Evolutionary conservation across 2,797 vertebrate genomes (phyloP).

Genomic region (Enteromius unitaeniatus): DNA sequence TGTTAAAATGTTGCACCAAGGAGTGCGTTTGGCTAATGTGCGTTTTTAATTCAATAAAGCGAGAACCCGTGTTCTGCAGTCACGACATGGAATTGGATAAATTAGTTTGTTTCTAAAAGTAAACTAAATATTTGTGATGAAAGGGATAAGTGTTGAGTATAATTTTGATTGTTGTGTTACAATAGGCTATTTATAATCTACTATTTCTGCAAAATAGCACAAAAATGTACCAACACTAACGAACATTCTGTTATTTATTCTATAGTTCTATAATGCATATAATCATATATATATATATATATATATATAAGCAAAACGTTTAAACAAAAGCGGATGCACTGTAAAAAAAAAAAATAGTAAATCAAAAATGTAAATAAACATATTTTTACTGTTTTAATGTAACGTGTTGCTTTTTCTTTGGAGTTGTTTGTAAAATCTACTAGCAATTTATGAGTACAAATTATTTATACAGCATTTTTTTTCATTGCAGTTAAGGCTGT

Average conservation of each 20-base stretch:
- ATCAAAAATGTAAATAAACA: neutral
- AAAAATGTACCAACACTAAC: neutral
- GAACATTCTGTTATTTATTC: neutral
- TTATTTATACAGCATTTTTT: neutral
- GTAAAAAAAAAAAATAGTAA: neutral
- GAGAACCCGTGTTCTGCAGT: neutral
- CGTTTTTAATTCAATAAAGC: neutral
- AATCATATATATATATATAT: neutral
- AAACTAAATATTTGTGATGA: neutral
- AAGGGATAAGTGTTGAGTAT: neutral
- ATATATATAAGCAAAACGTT: neutral
- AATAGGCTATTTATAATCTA: neutral
- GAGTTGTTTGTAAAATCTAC: neutral
- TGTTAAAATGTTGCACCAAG: slow-evolving; percentile 69
- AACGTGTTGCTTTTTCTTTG: neutral
- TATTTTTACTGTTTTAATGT: neutral
- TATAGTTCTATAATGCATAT: neutral
- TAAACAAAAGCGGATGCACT: neutral
- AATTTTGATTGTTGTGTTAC: neutral
- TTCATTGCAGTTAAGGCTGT: neutral
- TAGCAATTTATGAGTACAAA: neutral
- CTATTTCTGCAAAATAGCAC: neutral
- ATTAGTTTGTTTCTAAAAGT: neutral
- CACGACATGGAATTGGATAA: neutral
- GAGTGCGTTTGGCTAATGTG: neutral